These are phyloP conservation scores for Dipodomys spectabilis DNA, from an alignment of 2,113 vertebrate genomes.

Conservation along the genomic window DNA sequence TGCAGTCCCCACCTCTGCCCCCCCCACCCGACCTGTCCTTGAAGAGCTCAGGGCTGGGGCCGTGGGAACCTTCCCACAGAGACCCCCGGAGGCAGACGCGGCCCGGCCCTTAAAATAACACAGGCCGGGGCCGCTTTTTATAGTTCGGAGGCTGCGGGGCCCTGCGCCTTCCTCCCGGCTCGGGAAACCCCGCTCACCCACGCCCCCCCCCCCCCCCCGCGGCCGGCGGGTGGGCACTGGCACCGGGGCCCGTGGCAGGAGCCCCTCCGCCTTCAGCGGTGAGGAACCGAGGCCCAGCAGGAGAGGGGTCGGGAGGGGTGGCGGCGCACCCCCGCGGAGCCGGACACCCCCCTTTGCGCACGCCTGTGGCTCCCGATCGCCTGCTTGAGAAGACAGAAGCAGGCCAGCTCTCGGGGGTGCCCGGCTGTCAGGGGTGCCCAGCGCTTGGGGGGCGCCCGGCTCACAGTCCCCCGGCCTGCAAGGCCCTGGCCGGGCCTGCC, in stretches of 20 bases:
- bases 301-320: too few relatives aligned
- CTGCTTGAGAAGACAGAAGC: too few relatives aligned
- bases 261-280: too few relatives aligned
- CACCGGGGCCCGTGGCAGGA: too few relatives aligned
- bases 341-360: too few relatives aligned
- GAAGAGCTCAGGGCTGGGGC: background rate
- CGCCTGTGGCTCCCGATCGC: too few relatives aligned
- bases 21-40: too few relatives aligned
- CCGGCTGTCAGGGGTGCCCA: too few relatives aligned
- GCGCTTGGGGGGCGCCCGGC: too few relatives aligned
- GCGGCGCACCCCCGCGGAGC: too few relatives aligned
- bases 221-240: background rate
- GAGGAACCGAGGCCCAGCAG: too few relatives aligned
- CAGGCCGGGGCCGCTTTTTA: background rate
- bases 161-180: accelerated
- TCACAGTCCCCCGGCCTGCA: background rate
- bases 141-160: background rate
- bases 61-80: constrained; percentile 18
- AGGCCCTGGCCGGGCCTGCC: background rate
- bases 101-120: constrained; percentile 56
- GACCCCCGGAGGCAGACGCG: background rate
- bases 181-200: background rate
- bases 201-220: accelerated
- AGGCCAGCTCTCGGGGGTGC: too few relatives aligned
- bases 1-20: background rate